A percentile compares a stretch with the other conserved stretches of the same genome.
Conservation (phyloP, 2,797 vertebrate genomes). For the Avahi laniger region DNA sequence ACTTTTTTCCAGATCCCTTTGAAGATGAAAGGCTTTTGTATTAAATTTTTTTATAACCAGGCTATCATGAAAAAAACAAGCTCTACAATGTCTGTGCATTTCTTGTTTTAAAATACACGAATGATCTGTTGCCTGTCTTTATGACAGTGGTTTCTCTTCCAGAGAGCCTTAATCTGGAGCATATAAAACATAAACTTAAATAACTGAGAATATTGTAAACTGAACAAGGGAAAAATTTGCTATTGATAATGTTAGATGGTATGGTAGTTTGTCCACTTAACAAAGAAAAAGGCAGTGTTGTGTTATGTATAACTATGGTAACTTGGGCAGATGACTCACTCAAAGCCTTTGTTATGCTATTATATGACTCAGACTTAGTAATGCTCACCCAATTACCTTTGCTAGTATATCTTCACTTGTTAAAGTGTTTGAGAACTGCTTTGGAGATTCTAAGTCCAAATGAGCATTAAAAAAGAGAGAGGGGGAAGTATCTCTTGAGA, state of each 20-base stretch:
- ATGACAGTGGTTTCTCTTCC: constrained; percentile 72
- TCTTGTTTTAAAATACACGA: constrained; percentile 74
- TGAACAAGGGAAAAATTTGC: constrained; percentile 36
- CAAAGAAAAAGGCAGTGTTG: constrained; percentile 77
- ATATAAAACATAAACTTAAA: constrained; percentile 63
- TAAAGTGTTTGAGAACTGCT: constrained; percentile 42
- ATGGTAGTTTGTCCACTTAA: constrained; percentile 60
- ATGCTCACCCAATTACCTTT: constrained; percentile 64
- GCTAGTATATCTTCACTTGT: constrained; percentile 45
- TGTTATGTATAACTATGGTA: constrained; percentile 77
- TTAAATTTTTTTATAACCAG: constrained; percentile 78
- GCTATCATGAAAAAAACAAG: constrained; percentile 61
- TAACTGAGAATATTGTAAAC: constrained; percentile 64
- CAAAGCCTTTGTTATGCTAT: constrained; percentile 67
- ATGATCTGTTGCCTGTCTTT: constrained; percentile 68
- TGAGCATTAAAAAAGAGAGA: background rate
- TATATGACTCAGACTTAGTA: constrained; percentile 74
- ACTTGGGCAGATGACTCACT: constrained; percentile 76
- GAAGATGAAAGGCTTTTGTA: constrained; percentile 78
- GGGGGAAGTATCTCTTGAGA: constrained; percentile 26
- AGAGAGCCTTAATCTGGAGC: constrained; percentile 64
- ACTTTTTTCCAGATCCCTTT: constrained; percentile 81
- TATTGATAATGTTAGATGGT: background rate
- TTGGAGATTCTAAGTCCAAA: constrained; percentile 32
- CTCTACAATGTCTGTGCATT: constrained; percentile 68